phyloP scores from a whole-genome alignment of 2,888 invertebrate genomes.

The Chironomus riparius region DNA sequence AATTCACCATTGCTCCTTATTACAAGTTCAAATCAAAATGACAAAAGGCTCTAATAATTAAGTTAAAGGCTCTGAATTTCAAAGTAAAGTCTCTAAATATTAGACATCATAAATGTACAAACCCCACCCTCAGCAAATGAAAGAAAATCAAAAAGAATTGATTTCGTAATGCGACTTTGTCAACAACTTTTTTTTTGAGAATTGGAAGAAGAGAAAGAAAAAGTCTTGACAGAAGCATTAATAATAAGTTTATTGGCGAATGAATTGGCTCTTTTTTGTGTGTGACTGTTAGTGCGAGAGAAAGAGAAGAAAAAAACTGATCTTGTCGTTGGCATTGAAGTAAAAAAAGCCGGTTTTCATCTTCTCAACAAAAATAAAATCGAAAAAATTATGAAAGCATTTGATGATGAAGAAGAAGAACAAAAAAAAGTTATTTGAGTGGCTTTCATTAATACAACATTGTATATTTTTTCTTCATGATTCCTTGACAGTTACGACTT shows the following conservation, averaged over 20 bases:
- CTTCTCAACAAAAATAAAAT: not conserved
- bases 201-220: not conserved
- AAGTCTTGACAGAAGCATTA: not conserved
- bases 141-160: not conserved
- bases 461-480: not conserved
- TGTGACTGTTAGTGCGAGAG: not conserved
- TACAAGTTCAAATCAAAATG: too few species aligned
- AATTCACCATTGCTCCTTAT: too few species aligned
- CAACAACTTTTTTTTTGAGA: constrained; percentile 3
- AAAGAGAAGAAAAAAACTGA: not conserved
- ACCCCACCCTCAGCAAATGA: not conserved
- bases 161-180: constrained; percentile 18
- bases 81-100: too few species aligned
- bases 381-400: not conserved
- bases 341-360: not conserved
- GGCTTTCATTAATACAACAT: not conserved
- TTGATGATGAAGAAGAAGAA: not conserved
- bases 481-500: too few species aligned
- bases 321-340: not conserved
- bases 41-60: too few species aligned
- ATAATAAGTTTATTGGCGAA: not conserved
- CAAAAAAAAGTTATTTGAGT: not conserved
- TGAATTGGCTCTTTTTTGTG: not conserved
- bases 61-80: too few species aligned
- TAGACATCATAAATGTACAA: too few species aligned